Evolutionary conservation across 2,797 vertebrate species (phyloP), one percentile per base, ranked within the genome.

Genomic region (Bovichtus variegatus): DNA sequence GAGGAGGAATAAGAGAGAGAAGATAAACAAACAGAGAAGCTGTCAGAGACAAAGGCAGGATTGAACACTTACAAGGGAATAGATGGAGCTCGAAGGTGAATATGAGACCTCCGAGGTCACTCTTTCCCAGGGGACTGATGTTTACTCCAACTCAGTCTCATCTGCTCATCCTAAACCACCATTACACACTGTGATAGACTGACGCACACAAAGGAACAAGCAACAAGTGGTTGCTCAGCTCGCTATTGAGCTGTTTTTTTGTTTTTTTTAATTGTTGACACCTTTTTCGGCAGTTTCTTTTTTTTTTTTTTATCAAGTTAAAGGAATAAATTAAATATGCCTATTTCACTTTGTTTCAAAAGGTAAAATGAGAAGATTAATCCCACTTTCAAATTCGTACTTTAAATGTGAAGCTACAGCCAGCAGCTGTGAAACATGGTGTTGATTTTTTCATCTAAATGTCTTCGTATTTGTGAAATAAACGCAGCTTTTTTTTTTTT

Each of bases 1-100:
- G 76, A 81, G 78, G 55, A 76, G 59, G 85, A 88, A 74, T 81
- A 63, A 81, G 60, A 60, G 53, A 82, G 83, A 76, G 84, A 80
- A 91, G 90, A 90, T 90, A 91, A 93, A 89, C 92, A 94, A 94
- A 94, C 86, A 93, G 88, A 88, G 67, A 77, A 85, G 80, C 83
- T 85, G 90, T 81, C 76, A 72, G 76, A 84, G 67, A 93, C 91
- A 94, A 92, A 87, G 73, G 59, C 67, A 36, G 82, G 87, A 91
- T 89, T 93, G 87, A 89, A 87, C 88, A 76, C 79, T 82, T 73
- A 90, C 89, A 90, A 81, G 86, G 76, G 79, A 85, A 83, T 72
- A 83, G 76, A 84, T 64, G 78, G 51, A 78, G 87, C 82, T 87
- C 77, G 47, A 67, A 87, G 84, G 83, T 92, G 86, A 87, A 87